Evolutionary conservation across 2,113 vertebrate species (phyloP), one percentile per base, ranked within the genome.

Genomic region (Benitochromis conjunctus): DNA sequence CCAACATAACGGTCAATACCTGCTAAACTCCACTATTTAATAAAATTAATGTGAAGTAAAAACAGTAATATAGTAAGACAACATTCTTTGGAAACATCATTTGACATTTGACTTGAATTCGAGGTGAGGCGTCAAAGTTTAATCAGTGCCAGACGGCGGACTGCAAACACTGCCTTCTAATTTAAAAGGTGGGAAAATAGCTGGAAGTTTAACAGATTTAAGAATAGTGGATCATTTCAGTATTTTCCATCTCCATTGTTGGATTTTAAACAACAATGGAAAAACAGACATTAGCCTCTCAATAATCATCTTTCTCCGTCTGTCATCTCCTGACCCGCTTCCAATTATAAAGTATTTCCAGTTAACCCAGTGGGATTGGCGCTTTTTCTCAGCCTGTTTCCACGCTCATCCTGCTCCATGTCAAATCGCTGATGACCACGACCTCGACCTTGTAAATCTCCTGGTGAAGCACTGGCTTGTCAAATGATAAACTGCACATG

Each of bases 401-500:
- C 81, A 64, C 34, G n/a, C 81, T 46, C 86, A 57, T 86, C 84
- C 6, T 53, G 9, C 80, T 79, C 51, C 71, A 53, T 21, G 80
- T 64, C 43, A 66, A 88, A 71, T 85, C 90, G 85, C 89, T 3
- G 41, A 76, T 64, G 80, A 83, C 79, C 81, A 6, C 43, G 78
- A 84, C 18, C 46, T 26, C 76, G 84, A 82, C 64, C 71, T 14
- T 43, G 83, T 89, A 86, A 91, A 91, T 90, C 87, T 91, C 79
- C 3, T 0, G 7, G 34, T 85, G 87, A 83, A 80, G 69, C 34
- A 3, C 54, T 77, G 69, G 83, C 83, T 46, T 60, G 87, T 89
- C 56, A 66, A 21, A 82, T 89, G 86, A 92, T 90, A 48, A 90
- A 89, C 78, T 88, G 83, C 82, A 80, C 81, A 62, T 24, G 34